A percentile compares a stretch with the other conserved stretches of the same genome.
Evolutionary conservation across 2,888 invertebrate genomes (phyloP).

Genomic region (Cremastinae sp.): DNA sequence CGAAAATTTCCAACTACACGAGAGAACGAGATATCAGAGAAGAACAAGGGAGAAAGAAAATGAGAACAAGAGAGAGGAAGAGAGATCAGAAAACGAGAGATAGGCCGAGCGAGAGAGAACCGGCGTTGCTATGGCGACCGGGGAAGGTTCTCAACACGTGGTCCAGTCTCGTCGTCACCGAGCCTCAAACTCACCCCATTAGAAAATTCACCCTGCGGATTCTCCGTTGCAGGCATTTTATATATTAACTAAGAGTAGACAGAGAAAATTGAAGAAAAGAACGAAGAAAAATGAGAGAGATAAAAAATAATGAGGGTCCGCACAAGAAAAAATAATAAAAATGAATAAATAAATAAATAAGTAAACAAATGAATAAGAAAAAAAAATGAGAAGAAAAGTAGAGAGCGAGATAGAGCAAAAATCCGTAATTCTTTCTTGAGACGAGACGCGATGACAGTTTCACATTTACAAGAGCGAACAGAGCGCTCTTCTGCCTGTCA

Average conservation of each 20-base stretch:
- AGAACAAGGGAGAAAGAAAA: constrained; percentile 52
- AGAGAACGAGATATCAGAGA: constrained; percentile 23
- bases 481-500: constrained; percentile 46
- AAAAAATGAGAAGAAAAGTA: background rate
- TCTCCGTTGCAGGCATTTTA: constrained; percentile 69
- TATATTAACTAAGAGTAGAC: constrained; percentile 74
- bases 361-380: too few relatives aligned
- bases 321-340: too few relatives aligned
- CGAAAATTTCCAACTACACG: constrained; percentile 28
- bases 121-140: constrained; percentile 77
- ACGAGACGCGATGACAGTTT: background rate
- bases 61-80: constrained; percentile 5
- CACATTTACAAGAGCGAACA: too few relatives aligned
- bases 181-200: constrained; percentile 34
- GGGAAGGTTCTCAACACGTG: constrained; percentile 78
- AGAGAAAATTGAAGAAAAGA: background rate
- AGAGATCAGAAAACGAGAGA: constrained; percentile 49
- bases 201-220: constrained; percentile 17
- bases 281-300: too few relatives aligned
- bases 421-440: constrained; percentile 52
- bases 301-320: too few relatives aligned
- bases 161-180: constrained; percentile 65
- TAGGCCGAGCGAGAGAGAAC: constrained; percentile 61
- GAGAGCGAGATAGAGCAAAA: constrained; percentile 63
- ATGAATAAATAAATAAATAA: background rate